Base-by-base conservation (phyloP, 2,113 vertebrate species). In the Halichoerus grypus region DNA sequence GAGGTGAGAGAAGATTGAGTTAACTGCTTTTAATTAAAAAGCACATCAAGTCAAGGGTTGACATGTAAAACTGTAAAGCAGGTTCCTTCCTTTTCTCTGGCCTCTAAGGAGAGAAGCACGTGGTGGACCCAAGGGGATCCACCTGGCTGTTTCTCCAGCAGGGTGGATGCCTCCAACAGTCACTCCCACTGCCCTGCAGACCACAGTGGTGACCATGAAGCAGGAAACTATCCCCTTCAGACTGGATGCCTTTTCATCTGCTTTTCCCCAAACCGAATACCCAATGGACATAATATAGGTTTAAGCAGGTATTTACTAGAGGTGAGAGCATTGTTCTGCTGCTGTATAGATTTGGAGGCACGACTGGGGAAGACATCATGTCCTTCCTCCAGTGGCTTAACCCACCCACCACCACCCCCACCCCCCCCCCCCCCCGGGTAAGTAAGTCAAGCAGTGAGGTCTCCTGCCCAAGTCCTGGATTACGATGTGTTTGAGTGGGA, bases 21-120 rank as follows among this genome's bases (percentile, higher is more conserved):
- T 82, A 72, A 85, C n/a, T 42, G n/a, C n/a, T 88, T 57, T 77
- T 74, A 71, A 53, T 76, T 65, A 69, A 67, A 94, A 96, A 55
- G 49, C 55, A 90, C 69, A 65, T 63, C 28, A 80, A 21, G 53
- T 74, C 31, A 71, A 91, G 36, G 0, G 15, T 42, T 63, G 6
- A 53, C 8, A 49, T 31, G n/a, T 49, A 57, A 88, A 95, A 69
- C 77, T 24, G 2, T 46, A 53, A 0, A 18, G 33, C 55, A 31
- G 5, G 5, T 14, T 53, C 65, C 11, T 10, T 77, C 61, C 59
- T 77, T 72, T 57, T 39, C 92, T 71, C 36, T 55, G 89, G 28
- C 51, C 51, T 97, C 31, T 19, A 51, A 71, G 46, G 28, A 57
- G 5, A 33, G 59, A 22, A 81, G 36, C 12, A 1, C 3, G 1